Evolutionary conservation across 2,797 vertebrate species (phyloP), one percentile per base, ranked within the genome.

Genomic region (Emydoidea blandingii): DNA sequence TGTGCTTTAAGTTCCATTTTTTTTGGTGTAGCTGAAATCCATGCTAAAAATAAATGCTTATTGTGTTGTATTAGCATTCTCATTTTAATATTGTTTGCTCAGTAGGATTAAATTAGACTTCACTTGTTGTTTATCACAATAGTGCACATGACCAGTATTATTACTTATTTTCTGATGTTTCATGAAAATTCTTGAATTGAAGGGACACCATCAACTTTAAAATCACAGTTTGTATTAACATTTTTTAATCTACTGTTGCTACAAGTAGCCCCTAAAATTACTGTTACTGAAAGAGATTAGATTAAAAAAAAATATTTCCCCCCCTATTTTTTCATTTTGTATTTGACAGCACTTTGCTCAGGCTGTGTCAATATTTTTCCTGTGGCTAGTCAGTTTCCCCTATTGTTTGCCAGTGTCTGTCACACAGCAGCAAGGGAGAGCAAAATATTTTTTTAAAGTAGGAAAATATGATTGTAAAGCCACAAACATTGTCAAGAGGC

Each of bases 1-100:
- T 74, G 56, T 49, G 78, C 84, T 96, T 95, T 80, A 91, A 18
- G 5, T 91, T 94, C 54, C 34, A 47, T 29, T 14, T 83, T 8
- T 94, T 94, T 93, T 87, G 47, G 52, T 78, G 37, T 90, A 78
- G 82, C 81, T 92, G 62, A 57, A 88, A 86, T 9, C 49, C 47
- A 34, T n/a, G 80, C 41, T 62, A 68, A 80, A 94, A 81, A 89
- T 78, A 79, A 56, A 83, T 3, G 8, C 41, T 25, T 2, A 4
- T 74, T 87, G 62, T 87, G 68, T 87, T 65, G 4, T 65, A 80
- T 31, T 92, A 34, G 47, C 2, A 93, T 93, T 94, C 72, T 91
- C 15, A 2, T 90, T 94, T 92, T 79, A 6, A 84, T 59, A 81
- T 68, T 81, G 44, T 54, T 95, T 92, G 37, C 19, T 83, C 52